A percentile compares a stretch with the other conserved stretches of the same genome.
phyloP scores from a whole-genome alignment of 2,797 vertebrate species.

The Botia almorhae region DNA sequence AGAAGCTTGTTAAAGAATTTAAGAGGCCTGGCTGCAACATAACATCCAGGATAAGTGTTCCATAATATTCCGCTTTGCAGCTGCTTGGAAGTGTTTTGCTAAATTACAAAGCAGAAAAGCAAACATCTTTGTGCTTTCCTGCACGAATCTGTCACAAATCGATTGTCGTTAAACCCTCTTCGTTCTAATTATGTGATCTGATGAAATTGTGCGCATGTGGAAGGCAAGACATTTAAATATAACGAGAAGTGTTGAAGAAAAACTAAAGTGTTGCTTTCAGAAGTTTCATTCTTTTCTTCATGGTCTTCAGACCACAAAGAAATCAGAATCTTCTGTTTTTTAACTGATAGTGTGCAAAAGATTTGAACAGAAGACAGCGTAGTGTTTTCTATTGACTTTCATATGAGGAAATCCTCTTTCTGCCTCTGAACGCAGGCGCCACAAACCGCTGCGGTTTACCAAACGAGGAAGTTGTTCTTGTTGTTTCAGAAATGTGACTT shows the following conservation, averaged over 20 bases:
- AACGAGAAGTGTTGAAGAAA: not conserved
- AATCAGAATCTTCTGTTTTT: not conserved
- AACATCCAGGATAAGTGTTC: too few relatives aligned
- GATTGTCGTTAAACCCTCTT: not conserved
- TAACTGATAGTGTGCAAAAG: not conserved
- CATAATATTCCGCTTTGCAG: not conserved
- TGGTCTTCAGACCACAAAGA: slow-evolving; percentile 6
- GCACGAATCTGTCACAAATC: slow-evolving; percentile 3
- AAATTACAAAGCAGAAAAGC: not conserved
- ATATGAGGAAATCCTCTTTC: not conserved
- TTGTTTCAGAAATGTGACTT: slow-evolving; percentile 20
- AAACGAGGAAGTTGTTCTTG: slow-evolving; percentile 56
- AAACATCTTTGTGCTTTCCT: not conserved
- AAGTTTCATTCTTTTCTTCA: not conserved
- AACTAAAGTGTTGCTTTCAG: not conserved
- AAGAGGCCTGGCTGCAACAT: too few relatives aligned
- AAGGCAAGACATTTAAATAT: not conserved
- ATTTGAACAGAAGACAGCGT: too few relatives aligned
- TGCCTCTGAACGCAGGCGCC: slow-evolving; percentile 54
- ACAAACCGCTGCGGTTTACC: slow-evolving; percentile 62
- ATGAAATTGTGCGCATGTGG: not conserved
- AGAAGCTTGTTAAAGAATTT: slow-evolving; percentile 1
- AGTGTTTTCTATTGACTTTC: not conserved
- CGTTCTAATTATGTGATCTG: not conserved
- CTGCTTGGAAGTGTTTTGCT: not conserved